phyloP scores from a whole-genome alignment of 1,140 invertebrate genomes.

The Leptinotarsa defecta region DNA sequence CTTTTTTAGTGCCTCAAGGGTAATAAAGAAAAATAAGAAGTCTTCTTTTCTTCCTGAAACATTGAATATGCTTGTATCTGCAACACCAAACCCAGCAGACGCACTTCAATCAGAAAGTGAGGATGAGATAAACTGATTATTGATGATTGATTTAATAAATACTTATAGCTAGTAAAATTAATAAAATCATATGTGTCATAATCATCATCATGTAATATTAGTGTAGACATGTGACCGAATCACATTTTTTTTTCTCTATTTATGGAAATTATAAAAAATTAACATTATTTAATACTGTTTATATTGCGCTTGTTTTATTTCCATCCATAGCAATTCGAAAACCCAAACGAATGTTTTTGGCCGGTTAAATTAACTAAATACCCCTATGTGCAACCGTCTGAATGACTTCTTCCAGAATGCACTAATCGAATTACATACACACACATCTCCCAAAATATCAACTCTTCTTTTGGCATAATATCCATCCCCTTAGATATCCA shows the following conservation, averaged over 20 bases:
- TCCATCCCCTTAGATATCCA: too few relatives aligned
- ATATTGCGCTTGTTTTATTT: constrained; percentile 11
- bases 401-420: too few relatives aligned
- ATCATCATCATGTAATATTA: neutral
- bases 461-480: too few relatives aligned
- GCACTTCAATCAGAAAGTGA: constrained; percentile 3
- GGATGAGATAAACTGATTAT: neutral
- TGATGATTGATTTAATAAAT: neutral
- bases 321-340: neutral
- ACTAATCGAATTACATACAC: too few relatives aligned
- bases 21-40: constrained; percentile 3
- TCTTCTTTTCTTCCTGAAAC: constrained; percentile 19
- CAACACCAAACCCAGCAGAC: neutral
- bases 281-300: neutral
- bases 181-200: neutral
- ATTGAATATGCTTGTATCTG: constrained; percentile 18
- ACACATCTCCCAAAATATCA: too few relatives aligned
- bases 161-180: neutral
- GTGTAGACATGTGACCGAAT: too few relatives aligned
- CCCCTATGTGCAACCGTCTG: too few relatives aligned
- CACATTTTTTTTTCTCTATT: neutral
- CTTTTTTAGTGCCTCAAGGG: constrained; percentile 8
- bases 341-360: neutral
- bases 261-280: neutral
- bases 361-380: neutral